Conservation (phyloP, 2,113 vertebrate species). For the Mionectes macconnelli region DNA sequence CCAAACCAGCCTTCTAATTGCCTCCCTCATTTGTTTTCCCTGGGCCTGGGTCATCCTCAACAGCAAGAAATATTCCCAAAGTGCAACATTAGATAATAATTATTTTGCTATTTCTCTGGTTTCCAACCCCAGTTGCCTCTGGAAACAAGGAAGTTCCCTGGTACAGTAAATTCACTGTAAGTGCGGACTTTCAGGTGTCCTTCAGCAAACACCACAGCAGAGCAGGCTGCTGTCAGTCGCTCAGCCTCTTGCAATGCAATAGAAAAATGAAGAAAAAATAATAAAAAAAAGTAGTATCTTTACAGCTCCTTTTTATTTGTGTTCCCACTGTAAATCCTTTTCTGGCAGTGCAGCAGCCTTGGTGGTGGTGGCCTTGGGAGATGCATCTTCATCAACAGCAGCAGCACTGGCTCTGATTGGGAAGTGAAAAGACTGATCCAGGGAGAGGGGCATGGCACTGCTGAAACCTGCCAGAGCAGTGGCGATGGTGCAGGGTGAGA, state of each 20-base stretch:
- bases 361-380: neutral
- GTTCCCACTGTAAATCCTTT: neutral
- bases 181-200: neutral
- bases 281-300: neutral
- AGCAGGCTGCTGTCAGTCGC: neutral
- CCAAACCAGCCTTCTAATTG: neutral
- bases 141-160: neutral
- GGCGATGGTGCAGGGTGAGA: rapidly evolving
- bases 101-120: neutral
- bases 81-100: neutral
- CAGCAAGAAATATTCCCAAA: neutral
- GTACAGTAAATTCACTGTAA: neutral
- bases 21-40: neutral
- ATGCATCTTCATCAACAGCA: neutral
- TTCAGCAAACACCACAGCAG: neutral
- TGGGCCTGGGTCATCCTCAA: neutral
- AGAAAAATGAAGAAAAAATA: neutral
- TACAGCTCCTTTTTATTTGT: neutral
- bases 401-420: rapidly evolving
- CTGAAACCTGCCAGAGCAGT: neutral
- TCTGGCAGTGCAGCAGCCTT: neutral
- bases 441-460: rapidly evolving
- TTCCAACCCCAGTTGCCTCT: neutral
- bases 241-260: neutral
- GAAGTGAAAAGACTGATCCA: neutral